A percentile compares a stretch with the other conserved stretches of the same genome.
Conservation (phyloP, 1,140 invertebrate genomes). For the Zaprionus africanus region DNA sequence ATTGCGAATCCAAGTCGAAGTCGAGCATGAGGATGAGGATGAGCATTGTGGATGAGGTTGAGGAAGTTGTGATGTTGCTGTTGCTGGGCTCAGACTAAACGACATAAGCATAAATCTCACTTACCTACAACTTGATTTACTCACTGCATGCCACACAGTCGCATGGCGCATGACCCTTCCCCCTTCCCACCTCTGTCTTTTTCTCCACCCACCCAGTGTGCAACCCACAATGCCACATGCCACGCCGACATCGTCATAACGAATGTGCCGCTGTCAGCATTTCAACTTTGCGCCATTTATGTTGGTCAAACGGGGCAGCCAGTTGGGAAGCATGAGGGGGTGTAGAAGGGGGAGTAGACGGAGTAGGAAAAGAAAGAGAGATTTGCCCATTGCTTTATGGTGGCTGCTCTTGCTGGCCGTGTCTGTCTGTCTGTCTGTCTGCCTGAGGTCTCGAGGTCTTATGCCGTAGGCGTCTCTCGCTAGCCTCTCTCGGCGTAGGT, state of each 20-base stretch:
- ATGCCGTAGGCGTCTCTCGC: conserved; percentile 62
- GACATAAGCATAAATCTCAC: conserved; percentile 82
- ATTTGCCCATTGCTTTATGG: conserved; percentile 45
- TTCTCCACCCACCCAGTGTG: background rate
- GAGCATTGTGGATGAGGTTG: conserved; percentile 32
- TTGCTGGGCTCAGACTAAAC: conserved; percentile 78
- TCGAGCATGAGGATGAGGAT: conserved; percentile 10
- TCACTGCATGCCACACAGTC: conserved; percentile 49
- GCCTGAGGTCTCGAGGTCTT: conserved; percentile 31
- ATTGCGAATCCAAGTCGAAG: conserved; percentile 1
- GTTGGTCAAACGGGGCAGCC: conserved; percentile 66
- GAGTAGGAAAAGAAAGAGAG: conserved; percentile 27
- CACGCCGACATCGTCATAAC: conserved; percentile 69
- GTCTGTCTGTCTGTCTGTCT: conserved; percentile 37
- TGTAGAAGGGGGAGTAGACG: background rate
- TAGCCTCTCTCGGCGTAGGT: conserved; percentile 34
- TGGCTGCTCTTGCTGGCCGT: conserved; percentile 54
- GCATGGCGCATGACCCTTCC: conserved; percentile 18
- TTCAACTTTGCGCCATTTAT: conserved; percentile 83
- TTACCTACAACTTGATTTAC: conserved; percentile 82
- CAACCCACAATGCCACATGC: conserved; percentile 36
- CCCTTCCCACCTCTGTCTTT: background rate
- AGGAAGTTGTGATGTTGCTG: conserved; percentile 42
- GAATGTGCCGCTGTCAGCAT: conserved; percentile 81
- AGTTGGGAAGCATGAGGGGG: background rate